phyloP scores from a whole-genome alignment of 2,888 invertebrate species.

The Seladonia tumulorum region DNA sequence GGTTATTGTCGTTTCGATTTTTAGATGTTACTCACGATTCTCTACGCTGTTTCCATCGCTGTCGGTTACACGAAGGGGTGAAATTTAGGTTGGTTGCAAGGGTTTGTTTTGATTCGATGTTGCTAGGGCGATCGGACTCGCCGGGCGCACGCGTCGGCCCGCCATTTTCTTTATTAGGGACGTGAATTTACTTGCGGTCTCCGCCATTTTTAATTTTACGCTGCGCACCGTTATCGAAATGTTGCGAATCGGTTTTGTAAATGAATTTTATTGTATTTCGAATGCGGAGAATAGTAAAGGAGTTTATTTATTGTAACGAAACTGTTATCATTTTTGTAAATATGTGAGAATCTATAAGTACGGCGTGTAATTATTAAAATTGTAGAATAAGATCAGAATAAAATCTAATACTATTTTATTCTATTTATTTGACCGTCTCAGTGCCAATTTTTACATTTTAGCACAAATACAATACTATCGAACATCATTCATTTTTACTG shows the following conservation, averaged over 20 bases:
- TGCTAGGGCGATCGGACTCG: background rate
- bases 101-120: background rate
- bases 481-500: background rate
- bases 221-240: background rate
- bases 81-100: background rate
- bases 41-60: background rate
- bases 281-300: background rate
- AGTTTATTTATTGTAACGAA: background rate
- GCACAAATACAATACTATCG: background rate
- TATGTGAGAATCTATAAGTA: too few species aligned
- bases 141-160: slow-evolving; percentile 51
- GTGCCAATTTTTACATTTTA: background rate
- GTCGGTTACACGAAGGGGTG: too few species aligned
- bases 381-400: too few species aligned
- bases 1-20: background rate
- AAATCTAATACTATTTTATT: too few species aligned
- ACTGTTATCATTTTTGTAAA: too few species aligned
- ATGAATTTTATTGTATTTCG: background rate
- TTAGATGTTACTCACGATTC: background rate
- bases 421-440: too few species aligned
- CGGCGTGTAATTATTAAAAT: too few species aligned
- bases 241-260: background rate
- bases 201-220: background rate
- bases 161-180: slow-evolving; percentile 45
- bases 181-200: background rate